Evolutionary conservation across 2,113 vertebrate species (phyloP).

Genomic region (Misgurnus mizolepis): DNA sequence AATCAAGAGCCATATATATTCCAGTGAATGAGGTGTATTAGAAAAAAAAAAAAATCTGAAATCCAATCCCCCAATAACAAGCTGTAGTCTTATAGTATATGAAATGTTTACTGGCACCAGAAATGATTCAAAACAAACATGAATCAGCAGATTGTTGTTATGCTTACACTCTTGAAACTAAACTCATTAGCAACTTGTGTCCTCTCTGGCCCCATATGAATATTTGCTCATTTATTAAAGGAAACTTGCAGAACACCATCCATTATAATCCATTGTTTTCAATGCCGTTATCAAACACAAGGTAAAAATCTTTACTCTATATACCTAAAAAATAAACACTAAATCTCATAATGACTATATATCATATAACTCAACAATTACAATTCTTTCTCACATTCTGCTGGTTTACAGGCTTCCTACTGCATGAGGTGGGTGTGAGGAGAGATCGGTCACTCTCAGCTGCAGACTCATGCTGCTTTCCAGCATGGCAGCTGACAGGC

Average conservation of each 20-base stretch:
- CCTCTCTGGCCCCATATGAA: neutral
- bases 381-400: neutral
- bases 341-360: too few relatives aligned
- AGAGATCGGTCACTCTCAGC: neutral
- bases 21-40: too few relatives aligned
- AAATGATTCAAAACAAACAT: neutral
- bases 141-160: neutral
- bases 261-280: too few relatives aligned
- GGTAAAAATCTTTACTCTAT: too few relatives aligned
- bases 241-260: too few relatives aligned
- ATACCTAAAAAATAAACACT: too few relatives aligned
- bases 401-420: slow-evolving; percentile 12
- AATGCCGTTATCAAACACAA: too few relatives aligned
- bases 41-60: too few relatives aligned
- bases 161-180: neutral
- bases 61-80: too few relatives aligned
- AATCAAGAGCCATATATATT: too few relatives aligned
- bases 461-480: slow-evolving; percentile 55
- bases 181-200: neutral
- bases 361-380: too few relatives aligned
- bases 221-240: slow-evolving; percentile 14
- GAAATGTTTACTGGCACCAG: neutral
- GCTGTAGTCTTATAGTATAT: too few relatives aligned
- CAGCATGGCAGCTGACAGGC: slow-evolving; percentile 51
- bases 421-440: neutral